Conservation (phyloP, 2,888 invertebrate species). For the Apomyelois bistriatella region DNA sequence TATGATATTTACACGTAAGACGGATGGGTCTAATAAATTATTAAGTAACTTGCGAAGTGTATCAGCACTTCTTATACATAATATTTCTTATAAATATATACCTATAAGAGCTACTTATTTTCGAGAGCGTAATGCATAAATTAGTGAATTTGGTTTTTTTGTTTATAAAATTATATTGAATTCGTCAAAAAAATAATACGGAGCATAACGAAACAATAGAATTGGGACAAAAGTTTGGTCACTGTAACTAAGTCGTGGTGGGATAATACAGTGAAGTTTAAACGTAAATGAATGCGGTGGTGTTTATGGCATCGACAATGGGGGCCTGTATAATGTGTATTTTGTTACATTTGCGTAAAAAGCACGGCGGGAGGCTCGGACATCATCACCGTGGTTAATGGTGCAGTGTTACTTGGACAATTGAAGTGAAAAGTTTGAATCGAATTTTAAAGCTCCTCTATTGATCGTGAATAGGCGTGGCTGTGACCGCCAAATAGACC, state of each 20-base stretch:
- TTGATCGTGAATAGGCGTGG: conserved; percentile 30
- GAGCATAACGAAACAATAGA: neutral
- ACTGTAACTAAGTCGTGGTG: conserved; percentile 10
- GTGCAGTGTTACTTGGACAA: conserved; percentile 25
- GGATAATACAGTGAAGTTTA: neutral
- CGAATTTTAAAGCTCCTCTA: conserved; percentile 25
- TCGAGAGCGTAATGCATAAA: no score
- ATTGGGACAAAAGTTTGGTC: neutral
- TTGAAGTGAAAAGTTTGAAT: conserved; percentile 24
- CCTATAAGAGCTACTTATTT: no score
- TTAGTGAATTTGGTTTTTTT: no score
- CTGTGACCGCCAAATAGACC: conserved; percentile 24
- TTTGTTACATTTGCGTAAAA: conserved; percentile 41
- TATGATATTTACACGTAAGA: conserved; percentile 39
- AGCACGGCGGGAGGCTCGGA: conserved; percentile 52
- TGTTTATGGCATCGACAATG: conserved; percentile 29
- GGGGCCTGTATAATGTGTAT: conserved; percentile 29
- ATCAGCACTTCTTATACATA: no score
- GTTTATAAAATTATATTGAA: neutral
- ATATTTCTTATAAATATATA: no score
- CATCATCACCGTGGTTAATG: conserved; percentile 38
- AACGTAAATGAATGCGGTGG: conserved; percentile 18
- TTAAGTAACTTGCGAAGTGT: neutral
- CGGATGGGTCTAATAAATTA: conserved; percentile 32
- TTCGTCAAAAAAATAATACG: neutral